Evolutionary conservation across 92 coral and sea anemone genomes (phyloP).

Genomic region (Epizoanthus stellaris): DNA sequence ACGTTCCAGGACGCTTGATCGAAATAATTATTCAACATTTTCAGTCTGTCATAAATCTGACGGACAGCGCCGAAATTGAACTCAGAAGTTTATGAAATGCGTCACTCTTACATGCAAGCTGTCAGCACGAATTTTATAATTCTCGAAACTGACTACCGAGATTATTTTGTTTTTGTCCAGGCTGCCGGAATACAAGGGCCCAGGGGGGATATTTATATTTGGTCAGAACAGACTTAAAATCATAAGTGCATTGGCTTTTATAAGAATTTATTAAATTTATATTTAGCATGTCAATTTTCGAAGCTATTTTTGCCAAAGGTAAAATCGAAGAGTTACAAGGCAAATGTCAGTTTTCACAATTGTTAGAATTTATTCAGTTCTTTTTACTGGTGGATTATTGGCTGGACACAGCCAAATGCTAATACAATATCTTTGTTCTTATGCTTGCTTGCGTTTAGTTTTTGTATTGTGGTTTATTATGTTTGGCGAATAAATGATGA

Average conservation of each 20-base stretch:
- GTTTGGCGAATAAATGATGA: not conserved
- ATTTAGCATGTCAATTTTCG: not conserved
- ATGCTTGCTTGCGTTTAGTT: not conserved
- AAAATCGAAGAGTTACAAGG: not conserved
- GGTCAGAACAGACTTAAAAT: too few relatives aligned
- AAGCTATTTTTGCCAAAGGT: not conserved
- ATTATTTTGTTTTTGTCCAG: too few relatives aligned
- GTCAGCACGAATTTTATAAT: too few relatives aligned
- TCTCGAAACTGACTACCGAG: too few relatives aligned
- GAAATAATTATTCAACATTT: not conserved
- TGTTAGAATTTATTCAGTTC: slow-evolving; percentile 6
- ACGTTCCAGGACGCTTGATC: not conserved
- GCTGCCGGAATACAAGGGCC: too few relatives aligned
- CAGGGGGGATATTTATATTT: too few relatives aligned
- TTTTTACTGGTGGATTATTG: not conserved
- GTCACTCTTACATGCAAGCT: not conserved
- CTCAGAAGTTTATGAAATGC: not conserved
- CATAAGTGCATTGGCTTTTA: not conserved
- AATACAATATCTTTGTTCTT: not conserved
- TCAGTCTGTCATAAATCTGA: not conserved
- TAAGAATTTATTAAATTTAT: not conserved
- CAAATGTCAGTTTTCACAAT: slow-evolving; percentile 7
- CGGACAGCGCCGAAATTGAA: not conserved
- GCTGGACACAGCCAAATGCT: not conserved
- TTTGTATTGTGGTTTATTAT: not conserved